Evolutionary conservation across 2,113 vertebrate genomes (phyloP).

Genomic region (Brevimyrus niger): DNA sequence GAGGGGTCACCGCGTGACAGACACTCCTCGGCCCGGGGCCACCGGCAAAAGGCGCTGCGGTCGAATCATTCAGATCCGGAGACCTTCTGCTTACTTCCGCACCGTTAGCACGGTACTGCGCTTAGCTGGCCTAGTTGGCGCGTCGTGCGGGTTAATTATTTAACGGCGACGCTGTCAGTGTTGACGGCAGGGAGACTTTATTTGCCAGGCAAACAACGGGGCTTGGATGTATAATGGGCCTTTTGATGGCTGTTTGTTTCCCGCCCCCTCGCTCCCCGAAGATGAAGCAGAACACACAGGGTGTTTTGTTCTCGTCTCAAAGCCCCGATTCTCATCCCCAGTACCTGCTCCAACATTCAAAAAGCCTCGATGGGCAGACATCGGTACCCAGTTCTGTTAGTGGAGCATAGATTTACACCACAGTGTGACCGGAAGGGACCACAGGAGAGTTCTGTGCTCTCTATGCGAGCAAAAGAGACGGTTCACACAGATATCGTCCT

Average conservation of each 20-base stretch:
- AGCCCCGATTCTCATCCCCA: not conserved
- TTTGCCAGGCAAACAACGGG: slow-evolving; percentile 16
- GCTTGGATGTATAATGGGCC: slow-evolving; percentile 35
- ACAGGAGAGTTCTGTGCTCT: not conserved
- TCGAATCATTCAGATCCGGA: slow-evolving; percentile 46
- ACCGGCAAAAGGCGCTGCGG: slow-evolving; percentile 50
- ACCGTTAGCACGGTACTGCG: slow-evolving; percentile 49
- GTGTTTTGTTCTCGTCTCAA: slow-evolving; percentile 16
- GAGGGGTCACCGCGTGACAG: not conserved
- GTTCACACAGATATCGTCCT: slow-evolving; percentile 26
- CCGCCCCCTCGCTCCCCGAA: not conserved
- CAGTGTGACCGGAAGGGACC: not conserved
- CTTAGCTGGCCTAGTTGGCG: slow-evolving; percentile 17
- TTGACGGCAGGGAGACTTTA: slow-evolving; percentile 32
- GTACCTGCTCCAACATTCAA: not conserved
- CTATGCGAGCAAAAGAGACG: slow-evolving; percentile 3
- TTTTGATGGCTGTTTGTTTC: slow-evolving; percentile 22
- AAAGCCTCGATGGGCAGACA: not conserved
- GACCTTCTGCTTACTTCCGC: slow-evolving; percentile 52
- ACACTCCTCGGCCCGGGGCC: slow-evolving; percentile 33
- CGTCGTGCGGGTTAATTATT: slow-evolving; percentile 30
- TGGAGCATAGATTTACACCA: not conserved
- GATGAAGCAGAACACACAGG: slow-evolving; percentile 10
- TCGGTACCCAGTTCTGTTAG: not conserved
- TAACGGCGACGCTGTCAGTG: slow-evolving; percentile 23